Percentiles rank a stretch among this genome's conserved stretches.
Conservation (phyloP, 2,113 vertebrate species). For the Anhinga rufa region DNA sequence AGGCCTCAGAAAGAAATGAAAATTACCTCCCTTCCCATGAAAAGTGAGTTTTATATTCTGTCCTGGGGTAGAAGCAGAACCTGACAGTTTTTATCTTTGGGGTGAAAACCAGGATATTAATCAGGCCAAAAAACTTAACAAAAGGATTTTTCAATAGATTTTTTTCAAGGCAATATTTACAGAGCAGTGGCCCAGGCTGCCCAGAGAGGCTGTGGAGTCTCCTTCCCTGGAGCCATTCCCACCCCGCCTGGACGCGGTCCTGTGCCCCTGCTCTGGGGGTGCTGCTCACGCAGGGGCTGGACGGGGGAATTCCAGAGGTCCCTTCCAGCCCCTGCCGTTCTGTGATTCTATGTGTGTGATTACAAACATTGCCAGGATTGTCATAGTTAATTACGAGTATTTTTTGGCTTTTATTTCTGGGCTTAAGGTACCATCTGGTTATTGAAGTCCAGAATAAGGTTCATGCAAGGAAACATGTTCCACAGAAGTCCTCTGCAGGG, state of each 20-base stretch:
- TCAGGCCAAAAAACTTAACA: not conserved
- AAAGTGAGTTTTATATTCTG: not conserved
- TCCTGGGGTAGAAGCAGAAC: not conserved
- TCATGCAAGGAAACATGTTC: not conserved
- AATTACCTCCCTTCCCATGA: not conserved
- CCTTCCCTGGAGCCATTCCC: no score
- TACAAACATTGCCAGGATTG: not conserved
- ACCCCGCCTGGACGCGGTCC: no score
- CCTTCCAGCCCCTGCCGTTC: no score
- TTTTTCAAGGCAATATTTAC: not conserved
- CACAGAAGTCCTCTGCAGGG: not conserved
- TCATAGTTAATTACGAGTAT: not conserved
- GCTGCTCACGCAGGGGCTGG: no score
- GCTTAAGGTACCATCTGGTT: not conserved
- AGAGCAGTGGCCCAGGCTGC: no score
- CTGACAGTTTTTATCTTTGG: not conserved
- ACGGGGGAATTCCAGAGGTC: no score
- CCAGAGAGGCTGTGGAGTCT: no score
- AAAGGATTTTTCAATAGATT: not conserved
- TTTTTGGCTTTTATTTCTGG: not conserved
- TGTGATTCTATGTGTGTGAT: no score
- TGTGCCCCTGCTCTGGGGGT: no score
- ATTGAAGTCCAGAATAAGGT: not conserved
- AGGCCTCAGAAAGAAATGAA: not conserved
- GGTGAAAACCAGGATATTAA: not conserved